Evolutionary conservation across 2,888 invertebrate species (phyloP), one percentile per base, ranked within the genome.

Genomic region (Pseudeuparius sepicola): DNA sequence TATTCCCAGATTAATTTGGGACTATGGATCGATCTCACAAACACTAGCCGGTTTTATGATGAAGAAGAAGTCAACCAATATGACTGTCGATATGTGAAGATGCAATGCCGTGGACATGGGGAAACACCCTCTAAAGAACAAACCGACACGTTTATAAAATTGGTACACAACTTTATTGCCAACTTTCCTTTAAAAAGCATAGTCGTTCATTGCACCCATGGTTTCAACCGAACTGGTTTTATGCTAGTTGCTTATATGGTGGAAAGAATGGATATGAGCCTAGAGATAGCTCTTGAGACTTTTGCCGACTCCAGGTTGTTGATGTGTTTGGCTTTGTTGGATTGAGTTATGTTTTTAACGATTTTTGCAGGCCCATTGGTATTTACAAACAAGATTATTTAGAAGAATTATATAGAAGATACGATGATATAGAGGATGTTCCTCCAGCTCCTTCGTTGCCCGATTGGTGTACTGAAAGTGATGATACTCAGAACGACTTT

Each of bases 351-450:
- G n/a, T n/a, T n/a, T n/a, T n/a, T n/a, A n/a, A n/a, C n/a, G n/a
- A n/a, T n/a, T n/a, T n/a, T 33, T 52, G 49, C 41, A 76, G 98
- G 42, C 81, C 86, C 1, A 92, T 94, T 1, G 98, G 98, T 12
- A 98, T 99, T 52, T 99, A 99, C 64, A 99, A 99, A 61, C 78
- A 77, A 45, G 94, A 96, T 56, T 99, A 99, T 58, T 71, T 99
- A 34, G 67, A 75, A 48, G 94, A 94, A 61, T 62, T 99, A 16
- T 93, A 78, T 56, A 66, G 66, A 37, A 70, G 88, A 2, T 93
- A 83, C 47, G 90, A 81, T 44, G 83, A 79, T 50, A 64, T 64
- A 24, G 80, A 75, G 33, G 78, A 73, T 49, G 76, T 77, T 0
- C 70, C 71, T 1, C 72, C 77, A 0, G 78, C 92, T 2, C 93